These are phyloP conservation scores for Chaetodon trifascialis DNA, from an alignment of 2,113 vertebrate genomes.

Conservation along the genomic window DNA sequence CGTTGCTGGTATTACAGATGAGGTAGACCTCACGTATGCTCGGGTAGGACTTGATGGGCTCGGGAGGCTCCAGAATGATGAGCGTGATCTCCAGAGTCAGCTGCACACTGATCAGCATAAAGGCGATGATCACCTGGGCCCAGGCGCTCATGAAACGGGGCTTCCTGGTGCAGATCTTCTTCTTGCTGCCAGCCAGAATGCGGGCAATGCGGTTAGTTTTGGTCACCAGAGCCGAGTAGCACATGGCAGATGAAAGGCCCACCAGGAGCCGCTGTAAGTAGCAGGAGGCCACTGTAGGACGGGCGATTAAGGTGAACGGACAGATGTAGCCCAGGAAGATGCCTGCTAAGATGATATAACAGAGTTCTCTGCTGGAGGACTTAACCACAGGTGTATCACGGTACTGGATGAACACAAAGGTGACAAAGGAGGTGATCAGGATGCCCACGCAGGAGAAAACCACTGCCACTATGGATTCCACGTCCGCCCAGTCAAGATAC, in stretches of 20 bases:
- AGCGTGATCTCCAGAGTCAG: constrained; percentile 92
- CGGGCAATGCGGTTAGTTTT: constrained; percentile 99
- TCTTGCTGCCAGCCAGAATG: constrained; percentile 98
- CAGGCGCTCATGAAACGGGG: constrained; percentile 99
- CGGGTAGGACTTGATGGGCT: constrained; percentile 96
- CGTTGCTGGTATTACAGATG: constrained; percentile 98
- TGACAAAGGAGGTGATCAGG: constrained; percentile 97
- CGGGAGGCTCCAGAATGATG: constrained; percentile 96
- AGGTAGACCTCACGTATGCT: constrained; percentile 97
- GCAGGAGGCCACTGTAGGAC: constrained; percentile 93
- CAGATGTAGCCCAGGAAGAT: constrained; percentile 98
- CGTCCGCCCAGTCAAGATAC: constrained; percentile 95
- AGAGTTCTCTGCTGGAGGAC: constrained; percentile 97
- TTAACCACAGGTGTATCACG: constrained; percentile 98
- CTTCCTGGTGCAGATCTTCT: constrained; percentile 99
- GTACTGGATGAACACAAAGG: constrained; percentile 97
- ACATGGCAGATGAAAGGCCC: constrained; percentile 97
- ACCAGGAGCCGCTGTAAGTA: constrained; percentile 97
- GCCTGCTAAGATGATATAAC: constrained; percentile 97
- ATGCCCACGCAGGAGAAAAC: constrained; percentile 97
- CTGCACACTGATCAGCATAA: constrained; percentile 94
- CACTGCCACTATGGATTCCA: constrained; percentile 96
- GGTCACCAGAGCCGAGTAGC: constrained; percentile 97
- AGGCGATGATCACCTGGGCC: constrained; percentile 97
- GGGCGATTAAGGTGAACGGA: constrained; percentile 96